phyloP scores from a whole-genome alignment of 35 echinoderm and acorn worm species.

The Lytechinus pictus region DNA sequence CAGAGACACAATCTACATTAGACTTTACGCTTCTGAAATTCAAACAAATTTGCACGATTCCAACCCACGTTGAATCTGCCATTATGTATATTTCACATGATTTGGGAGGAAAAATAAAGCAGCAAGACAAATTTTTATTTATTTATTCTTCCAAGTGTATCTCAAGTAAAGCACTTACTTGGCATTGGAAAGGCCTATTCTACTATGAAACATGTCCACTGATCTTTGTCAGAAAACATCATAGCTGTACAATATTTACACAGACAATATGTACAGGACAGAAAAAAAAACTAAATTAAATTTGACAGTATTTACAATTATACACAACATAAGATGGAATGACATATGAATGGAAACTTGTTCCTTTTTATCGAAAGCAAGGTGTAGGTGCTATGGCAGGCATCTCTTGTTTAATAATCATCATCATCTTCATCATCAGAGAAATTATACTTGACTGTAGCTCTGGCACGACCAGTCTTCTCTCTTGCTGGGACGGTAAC shows the following conservation, averaged over 20 bases:
- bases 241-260: background rate
- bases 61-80: background rate
- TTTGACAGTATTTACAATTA: background rate
- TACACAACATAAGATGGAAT: background rate
- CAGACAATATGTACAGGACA: background rate
- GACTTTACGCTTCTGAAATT: background rate
- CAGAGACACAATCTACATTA: background rate
- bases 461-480: slow-evolving; percentile 55
- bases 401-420: background rate
- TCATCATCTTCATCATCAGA: slow-evolving; percentile 62
- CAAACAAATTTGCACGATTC: background rate
- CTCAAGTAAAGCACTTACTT: background rate
- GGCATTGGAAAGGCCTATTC: background rate
- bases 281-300: background rate
- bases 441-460: slow-evolving; percentile 82
- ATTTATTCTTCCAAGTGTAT: background rate
- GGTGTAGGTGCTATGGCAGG: background rate
- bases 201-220: background rate
- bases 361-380: too few relatives aligned
- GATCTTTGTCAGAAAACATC: background rate
- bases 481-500: background rate
- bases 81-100: background rate
- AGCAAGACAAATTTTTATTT: background rate
- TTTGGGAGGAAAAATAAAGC: background rate
- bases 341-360: background rate